These are phyloP conservation scores for Corythaixoides concolor DNA, from an alignment of 2,113 vertebrate species.

Conservation along the genomic window DNA sequence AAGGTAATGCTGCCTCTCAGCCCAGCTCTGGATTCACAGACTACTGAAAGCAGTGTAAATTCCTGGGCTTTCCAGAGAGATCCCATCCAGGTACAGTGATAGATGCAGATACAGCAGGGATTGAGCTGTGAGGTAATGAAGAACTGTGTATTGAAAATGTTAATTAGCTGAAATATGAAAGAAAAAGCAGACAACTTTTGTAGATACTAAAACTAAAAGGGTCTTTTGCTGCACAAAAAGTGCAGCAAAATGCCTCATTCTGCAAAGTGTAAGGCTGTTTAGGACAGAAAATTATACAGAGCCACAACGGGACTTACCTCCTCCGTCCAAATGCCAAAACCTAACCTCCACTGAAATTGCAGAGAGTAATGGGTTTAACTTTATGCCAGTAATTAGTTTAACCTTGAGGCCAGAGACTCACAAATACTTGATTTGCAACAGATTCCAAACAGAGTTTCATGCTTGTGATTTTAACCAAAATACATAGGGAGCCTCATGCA, in stretches of 20 bases:
- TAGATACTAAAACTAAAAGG: background rate
- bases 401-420: background rate
- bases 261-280: background rate
- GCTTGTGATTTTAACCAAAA: background rate
- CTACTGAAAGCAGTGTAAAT: background rate
- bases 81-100: background rate
- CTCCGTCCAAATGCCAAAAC: background rate
- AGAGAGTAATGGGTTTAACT: background rate
- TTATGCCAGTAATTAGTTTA: background rate
- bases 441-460: background rate
- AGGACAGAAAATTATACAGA: background rate
- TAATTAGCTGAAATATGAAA: background rate
- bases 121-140: background rate
- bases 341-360: background rate
- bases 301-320: background rate
- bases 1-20: background rate
- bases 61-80: background rate
- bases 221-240: background rate
- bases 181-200: background rate
- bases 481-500: accelerated
- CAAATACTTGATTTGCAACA: background rate
- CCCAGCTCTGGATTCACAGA: background rate
- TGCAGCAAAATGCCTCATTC: background rate
- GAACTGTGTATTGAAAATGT: background rate
- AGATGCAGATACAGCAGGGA: accelerated